Base-by-base conservation (phyloP, 2,888 invertebrate genomes). In the Drosophila infuscata region DNA sequence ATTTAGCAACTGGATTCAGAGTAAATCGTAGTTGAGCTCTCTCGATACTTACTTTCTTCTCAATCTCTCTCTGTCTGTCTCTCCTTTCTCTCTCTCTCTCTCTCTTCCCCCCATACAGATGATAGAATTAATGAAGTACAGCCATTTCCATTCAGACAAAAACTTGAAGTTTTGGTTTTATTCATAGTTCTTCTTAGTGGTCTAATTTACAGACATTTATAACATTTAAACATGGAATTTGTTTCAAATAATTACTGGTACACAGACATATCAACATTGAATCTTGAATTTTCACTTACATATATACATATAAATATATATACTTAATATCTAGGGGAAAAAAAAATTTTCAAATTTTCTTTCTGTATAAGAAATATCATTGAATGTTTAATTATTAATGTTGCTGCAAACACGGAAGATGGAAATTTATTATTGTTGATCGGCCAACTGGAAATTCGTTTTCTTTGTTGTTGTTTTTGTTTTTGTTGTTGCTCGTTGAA, bases 201-300 rank as follows among this genome's bases (percentile, higher is more conserved):
- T n/a, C 67, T 69, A 74, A 65, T 64, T 62, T 58, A 62, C 78
- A 74, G 65, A 63, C 48, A 70, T 70, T 67, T 74, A 74, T 74
- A 79, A 79, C 78, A 72, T 75, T 75, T 65, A 75, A 79, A 75
- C 59, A 51, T 71, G 71, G 62, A 64, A 70, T 60, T 64, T 67
- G 46, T 74, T 70, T 68, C 38, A 71, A 75, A 71, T 67, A 79
- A 69, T 51, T 69, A 73, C 70, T 78, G 85, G 80, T 79, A 83
- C 82, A 83, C 83, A 67, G 65, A 79, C 66, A 65, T 77, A 82
- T 82, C 73, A 83, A 83, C 82, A 87, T 68, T 75, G 52, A 81
- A 81, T 81, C 51, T 46, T 25, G 51, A 48, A 66, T 49, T 77
- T 54, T 69, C 62, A 48, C 20, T 58, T 49, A 32, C 32, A 67